These are phyloP conservation scores for Linnaemya tessellans DNA, from an alignment of 2,888 invertebrate genomes.

Conservation along the genomic window DNA sequence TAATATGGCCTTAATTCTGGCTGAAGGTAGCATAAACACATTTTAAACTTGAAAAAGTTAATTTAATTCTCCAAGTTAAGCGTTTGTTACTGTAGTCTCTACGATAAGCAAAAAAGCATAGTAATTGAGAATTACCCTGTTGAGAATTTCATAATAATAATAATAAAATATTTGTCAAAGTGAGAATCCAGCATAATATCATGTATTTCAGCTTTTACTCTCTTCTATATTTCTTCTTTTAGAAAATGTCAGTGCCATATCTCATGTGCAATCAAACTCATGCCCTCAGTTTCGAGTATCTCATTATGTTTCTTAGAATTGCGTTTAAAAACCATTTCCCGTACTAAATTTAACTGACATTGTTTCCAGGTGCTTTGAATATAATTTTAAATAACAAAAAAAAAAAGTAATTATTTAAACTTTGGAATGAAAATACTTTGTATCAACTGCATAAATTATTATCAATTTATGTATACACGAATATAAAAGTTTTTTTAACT, in stretches of 20 bases:
- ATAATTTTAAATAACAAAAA: background rate
- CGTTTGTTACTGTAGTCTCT: too few relatives aligned
- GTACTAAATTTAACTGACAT: background rate
- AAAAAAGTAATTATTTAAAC: background rate
- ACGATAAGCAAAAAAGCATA: too few relatives aligned
- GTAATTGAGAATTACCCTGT: too few relatives aligned
- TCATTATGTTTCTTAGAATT: constrained; percentile 12
- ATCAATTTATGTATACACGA: background rate
- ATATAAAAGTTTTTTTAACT: background rate
- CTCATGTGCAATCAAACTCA: background rate
- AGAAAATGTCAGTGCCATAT: background rate
- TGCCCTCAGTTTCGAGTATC: background rate
- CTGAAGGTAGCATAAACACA: too few relatives aligned
- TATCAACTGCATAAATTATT: constrained; percentile 10
- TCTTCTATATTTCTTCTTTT: background rate
- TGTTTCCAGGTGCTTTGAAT: constrained; percentile 8
- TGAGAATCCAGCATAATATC: background rate
- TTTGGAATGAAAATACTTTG: background rate
- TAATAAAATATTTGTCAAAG: background rate
- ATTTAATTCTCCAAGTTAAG: too few relatives aligned
- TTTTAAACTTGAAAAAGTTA: too few relatives aligned
- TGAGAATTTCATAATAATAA: too few relatives aligned
- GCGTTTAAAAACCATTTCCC: constrained; percentile 18
- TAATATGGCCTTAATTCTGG: too few relatives aligned
- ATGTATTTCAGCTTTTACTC: background rate